Percentiles rank a stretch among this genome's conserved stretches.
Conservation (phyloP, 2,797 vertebrate genomes). For the Artibeus lituratus region DNA sequence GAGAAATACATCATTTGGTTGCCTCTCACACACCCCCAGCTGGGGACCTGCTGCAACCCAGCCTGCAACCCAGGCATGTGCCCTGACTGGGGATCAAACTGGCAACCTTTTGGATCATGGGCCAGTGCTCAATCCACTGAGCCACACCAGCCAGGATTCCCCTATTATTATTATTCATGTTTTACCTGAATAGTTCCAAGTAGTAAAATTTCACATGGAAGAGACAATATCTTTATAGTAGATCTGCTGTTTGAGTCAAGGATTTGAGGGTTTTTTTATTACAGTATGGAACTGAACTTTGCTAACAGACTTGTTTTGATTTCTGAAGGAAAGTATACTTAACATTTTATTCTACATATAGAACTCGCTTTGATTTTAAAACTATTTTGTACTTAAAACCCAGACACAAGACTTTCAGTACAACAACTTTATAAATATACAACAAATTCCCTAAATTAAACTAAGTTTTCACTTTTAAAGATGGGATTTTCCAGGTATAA, state of each 20-base stretch:
- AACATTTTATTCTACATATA: not conserved
- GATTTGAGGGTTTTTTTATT: not conserved
- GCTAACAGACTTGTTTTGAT: not conserved
- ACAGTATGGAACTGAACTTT: not conserved
- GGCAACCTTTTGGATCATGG: too few relatives aligned
- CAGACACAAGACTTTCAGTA: not conserved
- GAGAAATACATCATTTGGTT: too few relatives aligned
- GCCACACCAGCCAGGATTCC: not conserved
- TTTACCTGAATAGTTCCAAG: not conserved
- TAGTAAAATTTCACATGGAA: not conserved
- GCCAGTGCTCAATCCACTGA: too few relatives aligned
- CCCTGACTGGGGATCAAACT: too few relatives aligned
- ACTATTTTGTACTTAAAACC: not conserved
- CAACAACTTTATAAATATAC: not conserved
- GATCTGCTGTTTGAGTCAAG: not conserved
- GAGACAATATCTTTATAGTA: not conserved
- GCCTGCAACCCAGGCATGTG: too few relatives aligned
- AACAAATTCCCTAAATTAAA: not conserved
- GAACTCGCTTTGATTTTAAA: constrained; percentile 4
- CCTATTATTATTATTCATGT: too few relatives aligned
- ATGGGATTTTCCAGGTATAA: not conserved
- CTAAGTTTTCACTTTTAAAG: not conserved
- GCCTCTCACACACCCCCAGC: too few relatives aligned
- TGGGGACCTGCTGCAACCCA: too few relatives aligned
- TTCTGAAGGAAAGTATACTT: not conserved